Evolutionary conservation across 2,888 invertebrate genomes (phyloP).

Genomic region (Anticlea derivata): DNA sequence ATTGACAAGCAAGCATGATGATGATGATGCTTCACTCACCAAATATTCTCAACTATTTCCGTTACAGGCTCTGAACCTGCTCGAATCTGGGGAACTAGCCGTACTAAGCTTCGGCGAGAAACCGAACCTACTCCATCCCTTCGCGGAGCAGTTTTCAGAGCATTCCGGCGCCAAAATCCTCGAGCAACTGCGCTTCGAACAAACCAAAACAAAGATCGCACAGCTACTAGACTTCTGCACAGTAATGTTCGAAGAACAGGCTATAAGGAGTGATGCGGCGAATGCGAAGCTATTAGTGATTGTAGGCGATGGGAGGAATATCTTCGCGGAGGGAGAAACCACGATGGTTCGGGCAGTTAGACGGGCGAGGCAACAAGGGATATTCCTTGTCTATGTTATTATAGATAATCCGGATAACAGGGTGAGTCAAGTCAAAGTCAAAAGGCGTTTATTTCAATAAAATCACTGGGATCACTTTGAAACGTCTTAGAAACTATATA

Average conservation of each 20-base stretch:
- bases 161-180: constrained; percentile 92
- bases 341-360: constrained; percentile 90
- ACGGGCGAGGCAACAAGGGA: constrained; percentile 90
- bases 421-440: constrained; percentile 69
- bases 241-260: constrained; percentile 79
- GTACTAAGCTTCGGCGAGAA: constrained; percentile 96
- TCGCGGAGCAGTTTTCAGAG: constrained; percentile 94
- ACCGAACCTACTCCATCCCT: constrained; percentile 93
- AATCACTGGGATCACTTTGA: no score
- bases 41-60: no score
- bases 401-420: constrained; percentile 97
- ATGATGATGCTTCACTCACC: no score
- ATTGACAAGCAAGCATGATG: no score
- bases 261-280: constrained; percentile 77
- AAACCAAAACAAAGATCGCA: constrained; percentile 94
- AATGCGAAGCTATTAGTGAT: constrained; percentile 94
- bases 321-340: constrained; percentile 93
- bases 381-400: constrained; percentile 97
- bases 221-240: constrained; percentile 91
- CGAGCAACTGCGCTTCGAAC: constrained; percentile 93
- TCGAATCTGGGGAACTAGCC: constrained; percentile 97
- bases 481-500: no score
- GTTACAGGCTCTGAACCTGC: constrained; percentile 91
- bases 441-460: no score
- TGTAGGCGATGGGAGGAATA: constrained; percentile 97